These are phyloP conservation scores for Aphelocoma coerulescens DNA, from an alignment of 2,113 vertebrate genomes.

Conservation along the genomic window DNA sequence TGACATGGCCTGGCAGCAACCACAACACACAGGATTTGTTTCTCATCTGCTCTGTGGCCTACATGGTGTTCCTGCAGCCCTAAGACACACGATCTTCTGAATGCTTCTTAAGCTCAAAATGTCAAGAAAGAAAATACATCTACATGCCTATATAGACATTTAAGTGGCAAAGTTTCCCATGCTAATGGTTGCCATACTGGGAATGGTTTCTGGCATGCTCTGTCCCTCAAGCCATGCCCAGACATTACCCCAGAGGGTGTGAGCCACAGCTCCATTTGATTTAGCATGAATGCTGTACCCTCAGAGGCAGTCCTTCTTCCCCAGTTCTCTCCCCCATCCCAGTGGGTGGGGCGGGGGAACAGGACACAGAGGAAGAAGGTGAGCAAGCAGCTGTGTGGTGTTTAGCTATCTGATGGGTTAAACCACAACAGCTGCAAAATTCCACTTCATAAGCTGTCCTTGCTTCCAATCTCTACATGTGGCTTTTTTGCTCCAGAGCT, in stretches of 20 bases:
- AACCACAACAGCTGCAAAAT: not conserved
- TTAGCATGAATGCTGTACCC: not conserved
- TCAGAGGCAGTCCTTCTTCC: not conserved
- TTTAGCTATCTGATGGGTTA: not conserved
- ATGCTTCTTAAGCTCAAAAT: not conserved
- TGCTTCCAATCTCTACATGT: not conserved
- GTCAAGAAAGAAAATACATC: not conserved
- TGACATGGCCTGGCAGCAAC: not conserved
- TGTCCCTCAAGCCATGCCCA: not conserved
- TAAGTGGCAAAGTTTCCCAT: not conserved
- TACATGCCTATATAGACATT: not conserved
- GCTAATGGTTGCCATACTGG: not conserved
- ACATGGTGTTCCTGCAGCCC: not conserved
- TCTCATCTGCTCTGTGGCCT: not conserved
- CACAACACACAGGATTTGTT: not conserved
- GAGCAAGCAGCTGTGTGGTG: not conserved
- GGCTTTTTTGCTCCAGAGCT: not conserved
- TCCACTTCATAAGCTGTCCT: not conserved
- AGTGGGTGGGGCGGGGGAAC: fast-evolving
- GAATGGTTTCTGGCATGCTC: not conserved
- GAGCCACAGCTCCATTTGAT: not conserved
- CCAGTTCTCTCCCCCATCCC: not conserved
- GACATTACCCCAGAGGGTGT: not conserved
- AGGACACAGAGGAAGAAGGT: not conserved
- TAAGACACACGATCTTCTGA: not conserved